phyloP scores from a whole-genome alignment of 1,140 invertebrate genomes.

The Protaetia brevitarsis region DNA sequence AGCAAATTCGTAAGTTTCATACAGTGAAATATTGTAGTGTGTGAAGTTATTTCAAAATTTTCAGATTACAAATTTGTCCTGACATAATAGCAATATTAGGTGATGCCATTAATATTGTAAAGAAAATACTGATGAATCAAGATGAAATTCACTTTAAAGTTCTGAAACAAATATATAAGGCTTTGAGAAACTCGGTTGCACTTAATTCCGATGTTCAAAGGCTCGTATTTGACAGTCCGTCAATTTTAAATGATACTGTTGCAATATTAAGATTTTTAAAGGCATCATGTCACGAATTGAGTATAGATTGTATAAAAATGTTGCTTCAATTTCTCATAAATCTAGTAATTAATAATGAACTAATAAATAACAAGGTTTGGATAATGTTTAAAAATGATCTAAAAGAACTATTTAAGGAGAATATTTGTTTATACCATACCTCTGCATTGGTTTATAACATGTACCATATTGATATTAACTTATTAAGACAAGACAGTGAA shows the following conservation, averaged over 20 bases:
- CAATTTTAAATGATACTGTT: constrained; percentile 7
- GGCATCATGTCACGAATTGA: neutral
- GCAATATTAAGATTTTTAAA: constrained; percentile 18
- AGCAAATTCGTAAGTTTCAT: neutral
- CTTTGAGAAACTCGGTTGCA: constrained; percentile 32
- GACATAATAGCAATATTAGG: neutral
- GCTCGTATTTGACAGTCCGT: neutral
- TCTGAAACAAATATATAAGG: constrained; percentile 28
- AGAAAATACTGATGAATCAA: neutral
- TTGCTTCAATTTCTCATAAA: constrained; percentile 39
- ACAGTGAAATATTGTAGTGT: neutral
- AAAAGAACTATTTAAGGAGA: constrained; percentile 17
- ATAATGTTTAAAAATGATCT: constrained; percentile 26
- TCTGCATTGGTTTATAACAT: constrained; percentile 37
- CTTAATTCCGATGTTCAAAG: constrained; percentile 28
- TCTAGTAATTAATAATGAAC: constrained; percentile 31
- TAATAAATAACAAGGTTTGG: constrained; percentile 23
- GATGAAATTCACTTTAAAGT: constrained; percentile 7
- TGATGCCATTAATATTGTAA: neutral
- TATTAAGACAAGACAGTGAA: constrained; percentile 21
- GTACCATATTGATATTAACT: constrained; percentile 18
- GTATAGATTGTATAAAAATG: constrained; percentile 27
- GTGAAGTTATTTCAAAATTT: no score
- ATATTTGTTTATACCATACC: constrained; percentile 28
- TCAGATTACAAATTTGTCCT: neutral